Base-by-base conservation (phyloP, 1,140 invertebrate species). In the Camponotus floridanus region DNA sequence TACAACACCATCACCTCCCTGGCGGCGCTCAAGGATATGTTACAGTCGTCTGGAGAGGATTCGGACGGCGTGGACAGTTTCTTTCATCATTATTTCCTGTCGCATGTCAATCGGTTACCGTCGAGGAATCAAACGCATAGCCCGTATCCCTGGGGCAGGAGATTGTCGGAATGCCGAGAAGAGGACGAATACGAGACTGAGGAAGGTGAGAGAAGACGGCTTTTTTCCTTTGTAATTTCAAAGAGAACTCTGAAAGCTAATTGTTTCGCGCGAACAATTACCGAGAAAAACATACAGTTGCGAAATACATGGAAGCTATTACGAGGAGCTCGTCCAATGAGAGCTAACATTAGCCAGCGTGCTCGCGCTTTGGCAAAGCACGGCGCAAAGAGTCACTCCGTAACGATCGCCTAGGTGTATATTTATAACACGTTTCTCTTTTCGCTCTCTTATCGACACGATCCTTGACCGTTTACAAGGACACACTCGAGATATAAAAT, bases 141-240 rank as follows among this genome's bases (percentile, higher is more conserved):
- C 94, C 96, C 92, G 92, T 96, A 81, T 96, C 96, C 94, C 80
- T 96, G 92, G 97, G 97, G 94, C 0, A 95, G 97, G n/a, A 96
- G 97, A 3, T 93, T 98, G 70, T 98, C 97, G 7, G 97, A 98
- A 93, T 98, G 97, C 92, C 96, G 97, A 45, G 97, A 98, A 90
- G 97, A 98, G 94, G 97, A 98, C 90, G 97, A 98, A 92, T 96
- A 97, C 48, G 96, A 97, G 76, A 97, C 97, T 65, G 96, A 96
- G 70, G 95, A 95, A 90, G 95, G 94, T 95, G 87, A 90, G 86
- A 26, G 21, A 45, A 31, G 15, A 7, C 11, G 4, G 18, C n/a
- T 59, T 48, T 57, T 39, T 15, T 21, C 33, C 7, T 74, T 33
- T 15, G 33, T 64, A 15, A 18, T 51, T 39, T 48, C 18, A 21